A percentile compares a stretch with the other conserved stretches of the same genome.
phyloP scores from a whole-genome alignment of 2,888 invertebrate genomes.

The Eupithecia centaureata region DNA sequence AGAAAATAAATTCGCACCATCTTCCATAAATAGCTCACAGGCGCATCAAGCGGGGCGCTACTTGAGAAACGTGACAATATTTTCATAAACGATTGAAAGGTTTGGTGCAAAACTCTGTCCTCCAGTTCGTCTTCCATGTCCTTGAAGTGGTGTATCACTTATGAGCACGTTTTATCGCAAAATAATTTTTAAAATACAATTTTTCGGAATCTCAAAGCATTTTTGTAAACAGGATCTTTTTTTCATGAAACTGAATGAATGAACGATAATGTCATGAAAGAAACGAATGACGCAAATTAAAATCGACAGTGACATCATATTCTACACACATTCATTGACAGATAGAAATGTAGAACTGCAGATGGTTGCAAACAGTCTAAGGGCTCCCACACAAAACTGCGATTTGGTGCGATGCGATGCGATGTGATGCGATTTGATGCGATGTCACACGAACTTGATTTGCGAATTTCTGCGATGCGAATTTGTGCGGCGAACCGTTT shows the following conservation, averaged over 20 bases:
- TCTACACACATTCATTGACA: too few relatives aligned
- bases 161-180: constrained; percentile 11
- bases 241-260: neutral
- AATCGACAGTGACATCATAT: neutral
- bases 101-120: constrained; percentile 94
- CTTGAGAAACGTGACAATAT: constrained; percentile 92
- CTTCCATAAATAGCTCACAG: constrained; percentile 90
- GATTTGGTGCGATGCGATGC: too few relatives aligned
- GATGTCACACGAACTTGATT: too few relatives aligned
- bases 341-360: too few relatives aligned
- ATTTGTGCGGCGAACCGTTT: too few relatives aligned
- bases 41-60: constrained; percentile 90
- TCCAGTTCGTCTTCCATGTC: constrained; percentile 96
- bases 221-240: constrained; percentile 27
- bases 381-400: too few relatives aligned
- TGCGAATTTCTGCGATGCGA: too few relatives aligned
- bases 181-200: constrained; percentile 14
- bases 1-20: constrained; percentile 90
- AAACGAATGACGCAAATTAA: neutral
- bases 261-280: neutral
- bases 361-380: too few relatives aligned
- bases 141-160: constrained; percentile 43
- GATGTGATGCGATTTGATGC: too few relatives aligned
- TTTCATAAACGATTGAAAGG: constrained; percentile 93
- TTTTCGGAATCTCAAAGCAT: constrained; percentile 8